Conservation (phyloP, 1,140 invertebrate genomes). For the Zeugodacus cucurbitae region DNA sequence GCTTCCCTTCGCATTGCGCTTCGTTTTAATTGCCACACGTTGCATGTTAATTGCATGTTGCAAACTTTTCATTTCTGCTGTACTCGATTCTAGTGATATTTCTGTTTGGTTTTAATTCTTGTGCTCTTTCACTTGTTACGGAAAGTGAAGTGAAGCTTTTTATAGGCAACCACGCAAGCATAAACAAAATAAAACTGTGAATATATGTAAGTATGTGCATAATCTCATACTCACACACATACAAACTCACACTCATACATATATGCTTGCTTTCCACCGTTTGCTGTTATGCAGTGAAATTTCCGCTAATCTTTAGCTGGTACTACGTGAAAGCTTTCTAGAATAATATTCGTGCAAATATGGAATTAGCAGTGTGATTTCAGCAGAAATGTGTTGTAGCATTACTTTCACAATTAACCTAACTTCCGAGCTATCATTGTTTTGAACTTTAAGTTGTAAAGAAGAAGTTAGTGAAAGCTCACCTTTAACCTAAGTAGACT, state of each 20-base stretch:
- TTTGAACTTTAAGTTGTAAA: neutral
- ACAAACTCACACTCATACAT: neutral
- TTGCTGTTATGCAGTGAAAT: neutral
- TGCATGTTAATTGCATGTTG: slow-evolving; percentile 37
- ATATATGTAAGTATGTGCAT: neutral
- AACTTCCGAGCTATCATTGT: neutral
- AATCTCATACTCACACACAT: neutral
- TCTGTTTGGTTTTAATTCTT: neutral
- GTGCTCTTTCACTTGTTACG: neutral
- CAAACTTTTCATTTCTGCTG: slow-evolving; percentile 38
- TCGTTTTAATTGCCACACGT: slow-evolving; percentile 9
- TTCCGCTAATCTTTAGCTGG: neutral
- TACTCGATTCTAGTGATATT: neutral
- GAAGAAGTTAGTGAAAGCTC: neutral
- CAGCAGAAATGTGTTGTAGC: neutral
- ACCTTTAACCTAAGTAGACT: neutral
- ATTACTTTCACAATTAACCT: neutral
- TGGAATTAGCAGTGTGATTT: neutral
- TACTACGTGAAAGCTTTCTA: neutral
- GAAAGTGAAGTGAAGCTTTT: slow-evolving; percentile 11
- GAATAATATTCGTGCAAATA: neutral
- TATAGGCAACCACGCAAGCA: neutral
- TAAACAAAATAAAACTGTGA: too few relatives aligned
- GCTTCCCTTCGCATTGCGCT: neutral
- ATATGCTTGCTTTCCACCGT: neutral